Percentiles rank a stretch among this genome's conserved stretches.
Evolutionary conservation across 2,888 invertebrate species (phyloP).

Genomic region (Gortyna flavago): DNA sequence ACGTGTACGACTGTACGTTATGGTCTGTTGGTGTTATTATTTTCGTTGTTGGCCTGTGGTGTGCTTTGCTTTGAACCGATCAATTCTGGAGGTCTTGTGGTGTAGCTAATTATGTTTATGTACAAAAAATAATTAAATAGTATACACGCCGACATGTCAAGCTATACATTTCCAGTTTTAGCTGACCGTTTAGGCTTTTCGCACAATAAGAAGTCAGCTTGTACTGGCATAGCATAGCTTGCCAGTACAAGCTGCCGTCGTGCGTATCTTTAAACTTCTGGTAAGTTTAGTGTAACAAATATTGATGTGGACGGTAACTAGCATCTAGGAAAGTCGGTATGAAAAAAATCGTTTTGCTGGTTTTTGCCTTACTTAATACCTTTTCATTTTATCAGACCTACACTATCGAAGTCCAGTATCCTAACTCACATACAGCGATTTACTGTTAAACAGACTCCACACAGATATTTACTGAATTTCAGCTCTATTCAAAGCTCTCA

Average conservation of each 20-base stretch:
- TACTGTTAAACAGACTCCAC: background rate
- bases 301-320: background rate
- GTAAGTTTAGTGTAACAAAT: background rate
- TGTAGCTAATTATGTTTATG: background rate
- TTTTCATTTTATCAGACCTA: too few species aligned
- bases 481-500: conserved; percentile 28
- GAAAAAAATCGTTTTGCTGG: background rate
- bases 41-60: background rate
- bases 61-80: conserved; percentile 8
- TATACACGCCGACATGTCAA: too few species aligned
- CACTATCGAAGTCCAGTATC: background rate
- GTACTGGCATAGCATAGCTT: background rate
- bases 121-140: too few species aligned
- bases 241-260: background rate
- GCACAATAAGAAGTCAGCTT: too few species aligned
- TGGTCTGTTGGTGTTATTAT: background rate
- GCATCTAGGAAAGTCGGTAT: background rate
- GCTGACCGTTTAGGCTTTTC: background rate
- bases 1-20: background rate
- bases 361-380: background rate
- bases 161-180: background rate
- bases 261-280: background rate
- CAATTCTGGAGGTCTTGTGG: background rate
- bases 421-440: background rate
- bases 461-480: background rate